Base-by-base conservation (phyloP, 1,140 invertebrate genomes). In the Apocrypta bakeri region DNA sequence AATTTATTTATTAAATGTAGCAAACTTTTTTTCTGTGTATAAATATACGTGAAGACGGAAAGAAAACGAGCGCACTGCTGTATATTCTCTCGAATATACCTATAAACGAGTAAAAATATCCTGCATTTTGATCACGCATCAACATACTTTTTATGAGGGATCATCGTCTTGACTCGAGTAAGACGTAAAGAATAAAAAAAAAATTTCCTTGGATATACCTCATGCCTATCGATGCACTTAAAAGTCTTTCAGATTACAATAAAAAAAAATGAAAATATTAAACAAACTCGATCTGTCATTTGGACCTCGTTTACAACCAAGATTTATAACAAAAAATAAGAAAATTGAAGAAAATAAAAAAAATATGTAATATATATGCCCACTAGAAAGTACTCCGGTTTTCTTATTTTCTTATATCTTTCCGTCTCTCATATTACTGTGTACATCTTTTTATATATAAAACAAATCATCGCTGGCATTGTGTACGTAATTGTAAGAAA, bases 241-340 rank as follows among this genome's bases (percentile, higher is more conserved):
- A 66, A 66, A 64, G 56, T 63, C 74, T 77, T 77, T 77, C 56
- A 77, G 31, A 77, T 77, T 40, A 72, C 69, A 72, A 72, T 72
- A 77, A 56, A 56, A 56, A 56, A 56, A 56, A 63, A 76, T 56
- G 33, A 37, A 37, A 37, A 76, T 76, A 64, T 37, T 76, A 24
- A 76, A 29, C 3, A 17, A 74, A 40, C 31, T 69, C 27, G 68
- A 33, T 33, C 68, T 29, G 68, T 69, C 68, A 29, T 37, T 31
- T 33, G 68, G 68, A 72, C 14, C 33, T 72, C 69, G 37, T 72
- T 40, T 42, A 72, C 69, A 42, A 72, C 33, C 31, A 72, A 72
- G 33, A 42, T 40, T 40, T 72, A 12, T 72, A 72, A 40, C 21
- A 71, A 33, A 71, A 31, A 2, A 9, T 9, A 9, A 37, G 33